Evolutionary conservation across 2,888 invertebrate genomes (phyloP), one percentile per base, ranked within the genome.

Genomic region (Thalpophila matura): DNA sequence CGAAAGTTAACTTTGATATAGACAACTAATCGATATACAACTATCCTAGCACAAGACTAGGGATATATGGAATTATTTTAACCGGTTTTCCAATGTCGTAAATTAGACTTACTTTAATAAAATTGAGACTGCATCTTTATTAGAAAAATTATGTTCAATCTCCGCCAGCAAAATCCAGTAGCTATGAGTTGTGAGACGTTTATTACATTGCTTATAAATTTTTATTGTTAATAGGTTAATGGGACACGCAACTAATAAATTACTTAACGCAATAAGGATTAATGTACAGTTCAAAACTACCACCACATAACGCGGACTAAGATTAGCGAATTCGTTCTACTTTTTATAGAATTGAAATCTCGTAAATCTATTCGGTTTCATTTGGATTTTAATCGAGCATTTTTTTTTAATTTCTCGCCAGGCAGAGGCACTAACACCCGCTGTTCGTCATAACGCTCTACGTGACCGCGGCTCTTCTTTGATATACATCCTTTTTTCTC

Each of bases 391-490:
- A 85, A 79, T 79, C 82, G 79, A 79, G 80, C 49, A 60, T 61
- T 85, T 88, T 85, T 89, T 91, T 92, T 90, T 91, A 89, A 91
- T 91, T 92, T 90, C 86, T 87, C 86, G 77, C 77, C 83, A 81
- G 82, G 82, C 86, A 59, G 64, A 77, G 80, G 82, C 77, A 67
- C 64, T 54, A 78, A 75, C 91, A 84, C 94, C 92, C 93, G 94
- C 93, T 90, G 93, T 74, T 89, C 88, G 85, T 93, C 94, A 93
- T 93, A 94, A 92, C 94, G 88, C 88, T 86, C 86, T 91, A 94
- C 95, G 94, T 94, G 94, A 93, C 90, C 87, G 94, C 93, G 94
- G 93, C 90, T 58, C 70, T 80, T 84, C 93, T 94, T 94, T 94
- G 92, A 93, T 87, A 89, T 80, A 78, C 85, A 82, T 79, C 84